Conservation (phyloP, 2,888 invertebrate species). For the Xestia xanthographa region DNA sequence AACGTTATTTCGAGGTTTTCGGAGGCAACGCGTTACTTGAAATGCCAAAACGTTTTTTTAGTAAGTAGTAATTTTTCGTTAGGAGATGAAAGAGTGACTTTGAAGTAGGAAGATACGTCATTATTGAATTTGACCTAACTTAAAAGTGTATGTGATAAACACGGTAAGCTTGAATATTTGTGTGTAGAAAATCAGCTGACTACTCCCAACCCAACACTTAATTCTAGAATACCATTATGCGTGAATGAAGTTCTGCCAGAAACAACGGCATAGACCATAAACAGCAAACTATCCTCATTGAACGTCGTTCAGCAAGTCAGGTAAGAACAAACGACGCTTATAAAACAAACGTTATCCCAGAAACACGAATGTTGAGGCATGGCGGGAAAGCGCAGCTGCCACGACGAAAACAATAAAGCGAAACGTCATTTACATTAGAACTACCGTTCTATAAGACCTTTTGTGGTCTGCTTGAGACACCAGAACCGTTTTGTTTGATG, state of each 20-base stretch:
- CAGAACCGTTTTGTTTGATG: constrained; percentile 54
- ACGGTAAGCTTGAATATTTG: neutral
- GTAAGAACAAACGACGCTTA: constrained; percentile 49
- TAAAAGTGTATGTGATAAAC: neutral
- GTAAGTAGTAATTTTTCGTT: neutral
- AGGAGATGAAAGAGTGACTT: neutral
- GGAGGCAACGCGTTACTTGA: neutral
- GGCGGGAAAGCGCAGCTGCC: constrained; percentile 70
- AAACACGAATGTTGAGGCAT: constrained; percentile 68
- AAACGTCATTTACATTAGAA: constrained; percentile 68
- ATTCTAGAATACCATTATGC: constrained; percentile 12
- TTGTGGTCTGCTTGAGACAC: constrained; percentile 54
- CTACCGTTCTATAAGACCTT: constrained; percentile 66
- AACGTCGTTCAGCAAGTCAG: constrained; percentile 40
- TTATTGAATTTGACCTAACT: neutral
- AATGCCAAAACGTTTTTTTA: neutral
- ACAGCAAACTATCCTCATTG: constrained; percentile 47
- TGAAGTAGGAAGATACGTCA: neutral
- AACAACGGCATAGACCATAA: constrained; percentile 51
- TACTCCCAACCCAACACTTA: neutral
- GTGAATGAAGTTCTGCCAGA: constrained; percentile 29
- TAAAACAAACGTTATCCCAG: constrained; percentile 68
- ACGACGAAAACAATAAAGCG: constrained; percentile 70
- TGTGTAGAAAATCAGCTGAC: neutral
- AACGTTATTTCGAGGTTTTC: neutral